Evolutionary conservation across 2,113 vertebrate species (phyloP).

Genomic region (Lamprologus tigripictilis): DNA sequence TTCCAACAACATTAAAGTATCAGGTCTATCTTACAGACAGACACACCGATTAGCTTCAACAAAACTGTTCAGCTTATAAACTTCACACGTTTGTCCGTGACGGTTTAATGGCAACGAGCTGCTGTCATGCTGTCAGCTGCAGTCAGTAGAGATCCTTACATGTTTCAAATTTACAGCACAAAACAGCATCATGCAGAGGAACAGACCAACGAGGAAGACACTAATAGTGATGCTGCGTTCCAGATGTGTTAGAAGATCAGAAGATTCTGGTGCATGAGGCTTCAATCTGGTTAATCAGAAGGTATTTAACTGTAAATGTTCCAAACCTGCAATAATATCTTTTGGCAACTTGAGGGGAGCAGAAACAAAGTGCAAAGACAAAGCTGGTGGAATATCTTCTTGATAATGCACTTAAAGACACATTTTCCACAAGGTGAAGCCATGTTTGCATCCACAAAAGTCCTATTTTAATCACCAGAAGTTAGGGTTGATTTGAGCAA

Average conservation of each 20-base stretch:
- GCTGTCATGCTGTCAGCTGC: conserved; percentile 7
- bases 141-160: neutral
- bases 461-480: neutral
- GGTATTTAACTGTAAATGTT: neutral
- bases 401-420: neutral
- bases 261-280: neutral
- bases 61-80: neutral
- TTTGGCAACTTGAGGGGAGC: neutral
- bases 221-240: neutral
- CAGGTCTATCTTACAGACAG: neutral
- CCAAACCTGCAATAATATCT: neutral
- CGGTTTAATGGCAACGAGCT: neutral
- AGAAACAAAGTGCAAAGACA: neutral
- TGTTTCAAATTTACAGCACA: neutral
- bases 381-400: neutral
- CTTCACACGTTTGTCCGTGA: neutral
- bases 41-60: neutral
- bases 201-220: conserved; percentile 1
- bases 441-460: neutral
- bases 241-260: neutral
- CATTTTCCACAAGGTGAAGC: neutral
- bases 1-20: neutral
- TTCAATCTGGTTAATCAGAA: neutral
- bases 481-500: neutral
- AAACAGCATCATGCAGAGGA: conserved; percentile 11